Evolutionary conservation across 2,888 invertebrate species (phyloP).

Genomic region (Mesochorus sp.): DNA sequence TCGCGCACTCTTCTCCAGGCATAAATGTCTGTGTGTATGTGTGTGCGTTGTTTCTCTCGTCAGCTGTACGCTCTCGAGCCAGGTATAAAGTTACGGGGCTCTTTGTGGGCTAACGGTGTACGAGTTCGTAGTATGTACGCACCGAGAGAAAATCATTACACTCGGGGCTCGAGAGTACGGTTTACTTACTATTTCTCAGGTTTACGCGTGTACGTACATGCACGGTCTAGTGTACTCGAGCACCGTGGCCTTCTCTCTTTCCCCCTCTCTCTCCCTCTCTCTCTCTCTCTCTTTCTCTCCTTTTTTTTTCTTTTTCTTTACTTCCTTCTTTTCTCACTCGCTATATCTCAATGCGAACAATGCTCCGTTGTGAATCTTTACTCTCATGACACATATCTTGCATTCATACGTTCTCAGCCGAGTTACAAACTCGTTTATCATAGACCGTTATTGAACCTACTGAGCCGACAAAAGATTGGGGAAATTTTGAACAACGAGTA

Average conservation of each 20-base stretch:
- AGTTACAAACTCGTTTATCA: conserved; percentile 19
- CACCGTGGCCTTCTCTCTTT: conserved; percentile 8
- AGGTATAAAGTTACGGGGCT: neutral
- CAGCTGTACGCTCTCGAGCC: conserved; percentile 37
- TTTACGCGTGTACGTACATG: conserved; percentile 23
- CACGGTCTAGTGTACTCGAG: neutral
- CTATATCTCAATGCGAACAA: conserved; percentile 5
- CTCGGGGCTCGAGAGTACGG: conserved; percentile 16
- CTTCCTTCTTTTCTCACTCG: too few relatives aligned
- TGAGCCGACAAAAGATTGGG: neutral
- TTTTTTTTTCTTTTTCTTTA: too few relatives aligned
- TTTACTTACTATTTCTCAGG: conserved; percentile 10
- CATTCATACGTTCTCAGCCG: neutral
- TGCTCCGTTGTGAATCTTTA: conserved; percentile 30
- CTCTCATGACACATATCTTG: neutral
- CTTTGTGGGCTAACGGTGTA: conserved; percentile 41
- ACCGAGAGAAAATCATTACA: conserved; percentile 30
- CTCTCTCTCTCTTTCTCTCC: too few relatives aligned
- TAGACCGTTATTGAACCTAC: conserved; percentile 29
- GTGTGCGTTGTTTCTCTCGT: conserved; percentile 1
- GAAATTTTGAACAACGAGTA: conserved; percentile 18
- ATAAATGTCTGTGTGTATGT: too few relatives aligned
- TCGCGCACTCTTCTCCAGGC: neutral
- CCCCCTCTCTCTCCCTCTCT: too few relatives aligned
- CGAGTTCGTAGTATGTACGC: neutral